These are phyloP conservation scores for Drosophila ironensis DNA, from an alignment of 1,140 invertebrate species.

Conservation along the genomic window DNA sequence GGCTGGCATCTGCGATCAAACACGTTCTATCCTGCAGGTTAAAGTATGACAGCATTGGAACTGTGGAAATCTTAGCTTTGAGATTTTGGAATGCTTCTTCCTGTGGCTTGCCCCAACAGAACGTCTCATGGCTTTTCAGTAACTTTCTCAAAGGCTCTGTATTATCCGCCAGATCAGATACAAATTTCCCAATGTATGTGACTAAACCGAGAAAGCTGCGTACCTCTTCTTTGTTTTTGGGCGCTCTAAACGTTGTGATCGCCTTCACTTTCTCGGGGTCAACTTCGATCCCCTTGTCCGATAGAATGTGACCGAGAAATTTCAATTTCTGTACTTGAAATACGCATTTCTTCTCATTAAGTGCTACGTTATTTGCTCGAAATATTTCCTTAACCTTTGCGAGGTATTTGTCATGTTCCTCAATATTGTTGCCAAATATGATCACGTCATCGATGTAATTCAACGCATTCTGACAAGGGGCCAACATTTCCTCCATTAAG, in stretches of 20 bases:
- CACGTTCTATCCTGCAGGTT: too few species aligned
- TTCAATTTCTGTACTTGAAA: too few species aligned
- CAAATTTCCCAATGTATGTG: too few species aligned
- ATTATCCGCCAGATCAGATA: too few species aligned
- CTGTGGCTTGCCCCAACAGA: background rate
- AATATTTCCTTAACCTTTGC: background rate
- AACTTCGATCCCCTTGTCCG: background rate
- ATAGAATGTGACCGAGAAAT: too few species aligned
- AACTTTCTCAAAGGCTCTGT: background rate
- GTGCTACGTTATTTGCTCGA: background rate
- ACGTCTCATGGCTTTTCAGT: background rate
- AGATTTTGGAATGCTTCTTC: background rate
- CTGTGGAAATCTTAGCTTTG: constrained; percentile 5
- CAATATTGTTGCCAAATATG: too few species aligned
- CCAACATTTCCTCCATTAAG: background rate
- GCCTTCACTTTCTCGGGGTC: too few species aligned
- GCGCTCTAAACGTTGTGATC: too few species aligned
- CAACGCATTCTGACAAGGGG: background rate
- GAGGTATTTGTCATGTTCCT: too few species aligned
- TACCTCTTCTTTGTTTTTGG: too few species aligned
- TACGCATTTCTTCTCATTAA: background rate
- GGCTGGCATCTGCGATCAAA: background rate
- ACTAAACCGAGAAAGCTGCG: too few species aligned
- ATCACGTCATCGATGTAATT: background rate
- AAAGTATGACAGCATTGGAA: background rate